Evolutionary conservation across 2,797 vertebrate species (phyloP), one percentile per base, ranked within the genome.

Genomic region (Amblyraja radiata): DNA sequence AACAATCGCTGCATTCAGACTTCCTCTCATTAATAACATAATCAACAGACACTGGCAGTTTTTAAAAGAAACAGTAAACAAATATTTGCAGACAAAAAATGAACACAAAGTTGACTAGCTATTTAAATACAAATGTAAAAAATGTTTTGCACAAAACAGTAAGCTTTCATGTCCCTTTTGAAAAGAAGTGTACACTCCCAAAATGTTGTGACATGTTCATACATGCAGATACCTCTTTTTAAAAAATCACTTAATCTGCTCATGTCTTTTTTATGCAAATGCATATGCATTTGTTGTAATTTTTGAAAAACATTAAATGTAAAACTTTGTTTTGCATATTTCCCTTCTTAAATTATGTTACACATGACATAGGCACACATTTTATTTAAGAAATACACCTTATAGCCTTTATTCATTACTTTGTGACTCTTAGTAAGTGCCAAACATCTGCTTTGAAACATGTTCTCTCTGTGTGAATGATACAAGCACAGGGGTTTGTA

Each of bases 391-490:
- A 23, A 63, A n/a, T 32, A 28, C 58, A 86, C 61, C n/a, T 63
- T 86, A 18, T 6, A 86, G 28, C 13, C 14, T 13, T 61, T 63
- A 61, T 14, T 65, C 61, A 6, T 63, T 63, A 32, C 61, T n/a
- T 86, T 58, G 58, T 18, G 83, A 86, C n/a, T 65, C 61, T n/a
- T n/a, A 86, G 83, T 65, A 86, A 86, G 83, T 65, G 58, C 58
- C 7, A n/a, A 65, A 32, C 61, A 86, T 86, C 11, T 86, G 83
- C 28, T 58, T 54, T 83, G 80, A 83, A 83, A 54, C 9, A 83
- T 83, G 83, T 86, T 65, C 83, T 65, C 32, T 63, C 61, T 86
- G 83, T 86, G 58, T 86, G 83, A 86, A 65, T 65, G 83, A 86
- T 28, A 65, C 63, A 28, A 86, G 61, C 13, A 63, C n/a, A 86